These are phyloP conservation scores for Pipistrellus kuhlii DNA, from an alignment of 2,797 vertebrate species.

Conservation along the genomic window DNA sequence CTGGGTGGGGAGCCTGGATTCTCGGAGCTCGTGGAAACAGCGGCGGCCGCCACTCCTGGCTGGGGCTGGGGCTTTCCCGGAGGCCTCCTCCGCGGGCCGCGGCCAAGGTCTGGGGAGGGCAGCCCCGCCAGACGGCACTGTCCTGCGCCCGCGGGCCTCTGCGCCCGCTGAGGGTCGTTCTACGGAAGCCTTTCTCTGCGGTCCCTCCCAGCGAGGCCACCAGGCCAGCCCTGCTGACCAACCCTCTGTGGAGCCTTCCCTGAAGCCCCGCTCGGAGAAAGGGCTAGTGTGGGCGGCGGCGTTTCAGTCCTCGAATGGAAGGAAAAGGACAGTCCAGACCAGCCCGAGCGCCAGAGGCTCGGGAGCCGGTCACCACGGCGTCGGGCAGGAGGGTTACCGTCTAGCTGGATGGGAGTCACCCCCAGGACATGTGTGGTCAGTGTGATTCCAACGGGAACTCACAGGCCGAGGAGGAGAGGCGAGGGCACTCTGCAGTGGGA, in stretches of 20 bases:
- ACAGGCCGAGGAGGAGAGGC: background rate
- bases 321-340: background rate
- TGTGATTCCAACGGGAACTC: background rate
- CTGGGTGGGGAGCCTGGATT: slow-evolving; percentile 33
- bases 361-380: background rate
- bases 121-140: background rate
- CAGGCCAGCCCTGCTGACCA: background rate
- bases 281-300: background rate
- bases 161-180: background rate
- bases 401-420: background rate
- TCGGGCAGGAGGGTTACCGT: too few relatives aligned
- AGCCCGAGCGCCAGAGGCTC: background rate
- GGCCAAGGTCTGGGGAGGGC: background rate
- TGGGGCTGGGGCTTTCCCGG: background rate
- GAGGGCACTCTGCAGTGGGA: rapidly evolving
- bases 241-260: background rate
- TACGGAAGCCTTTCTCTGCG: background rate
- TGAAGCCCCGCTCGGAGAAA: background rate
- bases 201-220: background rate
- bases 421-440: background rate
- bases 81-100: background rate
- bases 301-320: background rate
- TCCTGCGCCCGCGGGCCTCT: background rate
- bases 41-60: rapidly evolving
- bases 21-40: slow-evolving; percentile 48